Percentiles rank a stretch among this genome's conserved stretches.
Evolutionary conservation across 2,797 vertebrate species (phyloP).

Genomic region (Chrysocyon brachyurus): DNA sequence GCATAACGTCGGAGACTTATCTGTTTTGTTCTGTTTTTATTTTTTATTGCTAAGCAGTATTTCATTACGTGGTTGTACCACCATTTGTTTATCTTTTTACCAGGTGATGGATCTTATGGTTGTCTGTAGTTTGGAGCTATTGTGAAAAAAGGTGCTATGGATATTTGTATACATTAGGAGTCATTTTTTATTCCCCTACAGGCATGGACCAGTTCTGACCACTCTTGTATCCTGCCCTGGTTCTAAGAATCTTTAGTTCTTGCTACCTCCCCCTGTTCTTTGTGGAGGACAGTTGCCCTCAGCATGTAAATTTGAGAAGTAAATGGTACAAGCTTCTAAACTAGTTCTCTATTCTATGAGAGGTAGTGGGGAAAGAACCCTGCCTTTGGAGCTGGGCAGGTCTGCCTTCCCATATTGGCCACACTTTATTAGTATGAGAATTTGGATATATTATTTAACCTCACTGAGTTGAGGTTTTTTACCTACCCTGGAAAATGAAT

Average conservation of each 20-base stretch:
- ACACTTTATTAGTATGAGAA: slow-evolving; percentile 17
- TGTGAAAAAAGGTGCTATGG: background rate
- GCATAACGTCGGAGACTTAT: slow-evolving; percentile 31
- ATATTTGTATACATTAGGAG: background rate
- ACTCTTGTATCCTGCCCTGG: background rate
- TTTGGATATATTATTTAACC: background rate
- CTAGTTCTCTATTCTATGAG: slow-evolving; percentile 7
- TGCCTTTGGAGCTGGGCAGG: background rate
- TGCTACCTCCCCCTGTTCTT: background rate
- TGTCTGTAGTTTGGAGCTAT: slow-evolving; percentile 38
- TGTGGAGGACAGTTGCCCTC: background rate
- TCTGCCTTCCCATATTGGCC: background rate
- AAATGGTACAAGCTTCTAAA: slow-evolving; percentile 5
- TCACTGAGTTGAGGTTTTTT: background rate
- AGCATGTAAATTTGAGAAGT: slow-evolving; percentile 14
- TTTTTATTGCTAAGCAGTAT: slow-evolving; percentile 51
- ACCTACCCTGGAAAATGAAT: slow-evolving; percentile 20
- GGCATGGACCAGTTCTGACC: background rate
- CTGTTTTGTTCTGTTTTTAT: background rate
- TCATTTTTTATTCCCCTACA: background rate
- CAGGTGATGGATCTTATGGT: background rate
- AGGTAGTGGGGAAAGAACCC: background rate
- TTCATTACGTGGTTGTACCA: background rate
- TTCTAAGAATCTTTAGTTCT: background rate
- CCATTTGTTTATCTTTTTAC: slow-evolving; percentile 28